Conservation (phyloP, 1,140 invertebrate genomes). For the Scylla paramamosain region DNA sequence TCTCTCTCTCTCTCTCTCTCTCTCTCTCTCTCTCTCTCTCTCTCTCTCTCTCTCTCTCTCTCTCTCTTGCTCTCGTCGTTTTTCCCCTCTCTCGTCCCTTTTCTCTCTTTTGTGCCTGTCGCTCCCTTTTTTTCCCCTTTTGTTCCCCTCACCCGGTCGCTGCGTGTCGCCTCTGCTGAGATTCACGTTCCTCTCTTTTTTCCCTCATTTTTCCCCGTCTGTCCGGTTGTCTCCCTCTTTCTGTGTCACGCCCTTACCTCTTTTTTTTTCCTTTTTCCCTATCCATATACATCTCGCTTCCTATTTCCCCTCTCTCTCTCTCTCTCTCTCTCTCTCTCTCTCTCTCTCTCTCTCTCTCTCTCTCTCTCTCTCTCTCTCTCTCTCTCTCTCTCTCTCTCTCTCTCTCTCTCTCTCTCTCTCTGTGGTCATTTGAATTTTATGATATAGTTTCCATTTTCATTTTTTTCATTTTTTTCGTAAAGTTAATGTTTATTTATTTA, state of each 20-base stretch:
- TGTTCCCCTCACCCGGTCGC: neutral
- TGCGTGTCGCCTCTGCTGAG: neutral
- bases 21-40: neutral
- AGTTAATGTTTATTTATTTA: too few relatives aligned
- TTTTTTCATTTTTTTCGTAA: too few relatives aligned
- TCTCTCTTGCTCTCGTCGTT: neutral
- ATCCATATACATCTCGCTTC: neutral
- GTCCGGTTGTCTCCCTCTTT: neutral
- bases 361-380: too few relatives aligned
- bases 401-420: neutral
- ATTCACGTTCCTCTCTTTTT: neutral
- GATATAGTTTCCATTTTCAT: too few relatives aligned
- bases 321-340: constrained; percentile 32
- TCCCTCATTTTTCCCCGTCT: neutral
- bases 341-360: too few relatives aligned
- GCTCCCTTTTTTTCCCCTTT: neutral
- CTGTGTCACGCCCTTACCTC: neutral
- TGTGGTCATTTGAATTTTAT: too few relatives aligned
- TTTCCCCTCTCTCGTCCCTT: neutral
- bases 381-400: neutral
- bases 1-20: too few relatives aligned
- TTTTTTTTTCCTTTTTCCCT: neutral
- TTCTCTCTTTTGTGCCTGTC: neutral
- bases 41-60: neutral
- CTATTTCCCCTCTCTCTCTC: neutral